Conservation (phyloP, 2,113 vertebrate species). For the Hystrix brachyura region DNA sequence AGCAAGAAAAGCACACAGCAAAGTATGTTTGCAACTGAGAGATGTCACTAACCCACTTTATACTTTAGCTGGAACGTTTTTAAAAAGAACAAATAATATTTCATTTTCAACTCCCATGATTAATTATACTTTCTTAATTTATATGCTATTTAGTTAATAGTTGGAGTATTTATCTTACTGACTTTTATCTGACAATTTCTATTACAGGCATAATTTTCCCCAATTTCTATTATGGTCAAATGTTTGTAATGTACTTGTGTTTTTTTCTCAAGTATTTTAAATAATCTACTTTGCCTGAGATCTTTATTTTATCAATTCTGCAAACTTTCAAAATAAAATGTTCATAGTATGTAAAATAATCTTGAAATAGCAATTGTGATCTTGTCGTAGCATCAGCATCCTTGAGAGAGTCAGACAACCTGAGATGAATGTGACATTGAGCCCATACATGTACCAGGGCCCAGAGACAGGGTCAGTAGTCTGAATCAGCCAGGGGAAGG, state of each 20-base stretch:
- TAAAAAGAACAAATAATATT: constrained; percentile 24
- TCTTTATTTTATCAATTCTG: constrained; percentile 62
- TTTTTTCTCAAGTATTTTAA: constrained; percentile 14
- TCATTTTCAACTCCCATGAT: constrained; percentile 28
- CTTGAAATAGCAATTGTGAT: background rate
- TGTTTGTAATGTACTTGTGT: background rate
- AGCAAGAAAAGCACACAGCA: background rate
- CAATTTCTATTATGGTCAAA: too few species aligned
- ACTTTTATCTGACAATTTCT: constrained; percentile 56
- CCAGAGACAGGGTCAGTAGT: background rate
- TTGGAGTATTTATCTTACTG: constrained; percentile 46
- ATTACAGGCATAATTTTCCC: background rate
- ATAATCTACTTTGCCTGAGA: constrained; percentile 32
- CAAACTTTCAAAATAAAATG: constrained; percentile 38
- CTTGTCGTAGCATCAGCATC: background rate
- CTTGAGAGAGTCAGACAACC: background rate
- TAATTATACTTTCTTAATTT: constrained; percentile 54
- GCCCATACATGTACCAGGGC: background rate
- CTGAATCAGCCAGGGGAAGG: background rate
- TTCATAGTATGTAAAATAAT: constrained; percentile 43
- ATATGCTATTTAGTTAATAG: background rate
- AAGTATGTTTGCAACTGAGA: background rate
- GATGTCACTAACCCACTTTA: constrained; percentile 43
- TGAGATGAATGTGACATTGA: background rate
- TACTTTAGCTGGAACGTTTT: constrained; percentile 39